Percentiles rank a stretch among this genome's conserved stretches.
phyloP scores from a whole-genome alignment of 1,140 invertebrate species.

The Latrodectus geometricus region DNA sequence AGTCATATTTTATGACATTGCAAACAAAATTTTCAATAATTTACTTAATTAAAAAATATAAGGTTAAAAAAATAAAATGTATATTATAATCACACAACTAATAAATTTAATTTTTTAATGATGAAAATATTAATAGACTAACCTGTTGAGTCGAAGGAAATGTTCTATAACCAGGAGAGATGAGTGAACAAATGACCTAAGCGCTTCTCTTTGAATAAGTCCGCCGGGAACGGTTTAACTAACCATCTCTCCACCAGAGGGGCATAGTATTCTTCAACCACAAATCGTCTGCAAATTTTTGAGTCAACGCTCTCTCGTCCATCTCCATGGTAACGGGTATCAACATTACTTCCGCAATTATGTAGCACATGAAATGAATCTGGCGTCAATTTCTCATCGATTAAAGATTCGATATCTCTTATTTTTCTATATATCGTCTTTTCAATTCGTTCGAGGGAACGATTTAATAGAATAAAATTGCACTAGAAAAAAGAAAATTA shows the following conservation, averaged over 20 bases:
- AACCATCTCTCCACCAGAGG: slow-evolving; percentile 11
- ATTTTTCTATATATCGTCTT: slow-evolving; percentile 2
- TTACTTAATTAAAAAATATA: no score
- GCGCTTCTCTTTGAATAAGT: background rate
- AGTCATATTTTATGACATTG: no score
- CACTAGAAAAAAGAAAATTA: background rate
- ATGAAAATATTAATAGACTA: background rate
- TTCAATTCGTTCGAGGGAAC: slow-evolving; percentile 13
- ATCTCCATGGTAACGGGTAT: slow-evolving; percentile 47
- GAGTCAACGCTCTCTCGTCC: slow-evolving; percentile 56
- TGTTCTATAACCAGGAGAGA: background rate
- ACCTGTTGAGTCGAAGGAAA: slow-evolving; percentile 26
- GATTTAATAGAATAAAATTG: slow-evolving; percentile 12
- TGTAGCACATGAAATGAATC: slow-evolving; percentile 39
- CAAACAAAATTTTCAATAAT: no score
- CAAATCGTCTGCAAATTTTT: slow-evolving; percentile 56
- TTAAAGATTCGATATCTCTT: slow-evolving; percentile 30
- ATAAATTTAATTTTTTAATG: background rate
- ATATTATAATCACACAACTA: background rate
- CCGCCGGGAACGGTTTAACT: slow-evolving; percentile 14
- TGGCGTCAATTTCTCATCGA: slow-evolving; percentile 32
- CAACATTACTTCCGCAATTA: slow-evolving; percentile 59
- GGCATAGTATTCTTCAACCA: slow-evolving; percentile 17
- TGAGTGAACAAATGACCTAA: background rate
- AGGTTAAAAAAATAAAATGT: no score